Percentiles rank a stretch among this genome's conserved stretches.
These are phyloP conservation scores for Helogale parvula DNA, from an alignment of 2,113 vertebrate genomes.

Conservation along the genomic window DNA sequence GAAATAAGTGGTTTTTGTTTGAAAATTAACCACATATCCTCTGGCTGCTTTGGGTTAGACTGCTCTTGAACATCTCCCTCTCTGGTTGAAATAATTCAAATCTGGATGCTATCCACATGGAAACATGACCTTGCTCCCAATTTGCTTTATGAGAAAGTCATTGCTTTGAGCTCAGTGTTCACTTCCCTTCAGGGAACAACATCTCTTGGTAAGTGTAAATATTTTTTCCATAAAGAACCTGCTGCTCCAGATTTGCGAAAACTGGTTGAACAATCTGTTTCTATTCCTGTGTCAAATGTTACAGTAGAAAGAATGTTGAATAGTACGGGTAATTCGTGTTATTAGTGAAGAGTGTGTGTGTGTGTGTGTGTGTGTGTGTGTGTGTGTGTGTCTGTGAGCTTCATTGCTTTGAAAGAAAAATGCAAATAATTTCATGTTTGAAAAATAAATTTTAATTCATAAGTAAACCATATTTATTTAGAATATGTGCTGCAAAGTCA, in stretches of 20 bases:
- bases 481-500: background rate
- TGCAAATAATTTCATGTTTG: background rate
- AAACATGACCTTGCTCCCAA: slow-evolving; percentile 16
- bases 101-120: background rate
- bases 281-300: slow-evolving; percentile 51
- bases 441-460: slow-evolving; percentile 29
- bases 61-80: background rate
- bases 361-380: background rate
- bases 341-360: background rate
- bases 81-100: slow-evolving; percentile 46
- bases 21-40: background rate
- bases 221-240: slow-evolving; percentile 65
- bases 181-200: slow-evolving; percentile 51
- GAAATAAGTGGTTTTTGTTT: slow-evolving; percentile 2
- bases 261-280: slow-evolving; percentile 45
- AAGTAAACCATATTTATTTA: background rate
- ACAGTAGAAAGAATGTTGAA: background rate
- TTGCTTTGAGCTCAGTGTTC: slow-evolving; percentile 61
- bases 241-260: slow-evolving; percentile 56
- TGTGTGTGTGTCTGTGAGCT: background rate
- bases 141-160: slow-evolving; percentile 49
- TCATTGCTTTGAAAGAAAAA: background rate
- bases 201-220: slow-evolving; percentile 70
- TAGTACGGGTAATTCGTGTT: slow-evolving; percentile 31
- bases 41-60: background rate